Percentiles rank a stretch among this genome's conserved stretches.
Evolutionary conservation across 2,113 vertebrate species (phyloP).

Genomic region (Peucedramus taeniatus): DNA sequence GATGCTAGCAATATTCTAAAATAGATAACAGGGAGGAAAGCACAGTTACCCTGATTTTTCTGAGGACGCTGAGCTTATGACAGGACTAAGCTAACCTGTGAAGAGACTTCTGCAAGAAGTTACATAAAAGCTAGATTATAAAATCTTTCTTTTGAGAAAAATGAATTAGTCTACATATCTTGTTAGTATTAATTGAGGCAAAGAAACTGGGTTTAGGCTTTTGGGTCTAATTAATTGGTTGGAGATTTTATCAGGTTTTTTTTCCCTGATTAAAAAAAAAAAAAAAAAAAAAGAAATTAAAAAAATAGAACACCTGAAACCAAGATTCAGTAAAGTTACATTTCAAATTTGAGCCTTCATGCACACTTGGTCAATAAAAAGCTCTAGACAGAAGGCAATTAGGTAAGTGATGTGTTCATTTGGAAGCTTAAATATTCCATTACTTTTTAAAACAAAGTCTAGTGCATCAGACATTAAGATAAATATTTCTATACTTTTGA

Average conservation of each 20-base stretch:
- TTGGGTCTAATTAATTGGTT: neutral
- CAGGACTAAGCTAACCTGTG: neutral
- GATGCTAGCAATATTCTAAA: neutral
- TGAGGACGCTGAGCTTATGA: neutral
- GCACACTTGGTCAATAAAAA: neutral
- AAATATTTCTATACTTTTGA: neutral
- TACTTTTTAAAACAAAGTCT: neutral
- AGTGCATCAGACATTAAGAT: neutral
- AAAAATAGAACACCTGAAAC: neutral
- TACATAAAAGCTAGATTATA: neutral
- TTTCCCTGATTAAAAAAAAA: neutral
- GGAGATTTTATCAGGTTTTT: neutral
- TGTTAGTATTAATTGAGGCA: neutral
- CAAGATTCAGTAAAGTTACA: neutral
- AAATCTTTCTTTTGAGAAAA: neutral
- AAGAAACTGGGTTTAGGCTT: neutral
- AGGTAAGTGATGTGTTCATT: neutral
- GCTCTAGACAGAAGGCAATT: neutral
- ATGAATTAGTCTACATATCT: neutral
- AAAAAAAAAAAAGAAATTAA: neutral
- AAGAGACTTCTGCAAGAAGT: neutral
- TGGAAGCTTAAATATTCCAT: neutral
- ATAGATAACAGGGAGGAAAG: neutral
- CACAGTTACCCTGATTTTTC: neutral
- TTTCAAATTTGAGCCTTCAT: neutral